These are phyloP conservation scores for Cinara cedri DNA, from an alignment of 2,888 invertebrate genomes.

Conservation along the genomic window DNA sequence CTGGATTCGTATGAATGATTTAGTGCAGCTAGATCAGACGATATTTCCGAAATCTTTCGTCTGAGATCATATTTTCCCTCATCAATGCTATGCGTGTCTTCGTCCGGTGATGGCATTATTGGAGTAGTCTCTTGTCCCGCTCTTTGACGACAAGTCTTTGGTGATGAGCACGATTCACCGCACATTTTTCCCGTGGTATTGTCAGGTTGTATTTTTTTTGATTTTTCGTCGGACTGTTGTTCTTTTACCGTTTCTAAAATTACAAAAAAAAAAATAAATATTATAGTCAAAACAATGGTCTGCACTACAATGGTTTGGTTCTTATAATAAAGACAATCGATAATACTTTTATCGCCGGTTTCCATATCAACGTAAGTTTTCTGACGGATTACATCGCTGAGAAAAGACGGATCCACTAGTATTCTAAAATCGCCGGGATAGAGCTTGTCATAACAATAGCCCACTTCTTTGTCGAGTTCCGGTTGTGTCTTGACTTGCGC, in stretches of 20 bases:
- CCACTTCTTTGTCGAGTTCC: slow-evolving; percentile 21
- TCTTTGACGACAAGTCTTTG: neutral
- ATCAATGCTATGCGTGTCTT: neutral
- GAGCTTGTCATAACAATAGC: neutral
- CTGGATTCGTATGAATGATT: too few relatives aligned
- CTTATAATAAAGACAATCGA: neutral
- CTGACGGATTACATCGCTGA: neutral
- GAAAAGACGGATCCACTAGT: neutral
- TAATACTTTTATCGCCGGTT: neutral
- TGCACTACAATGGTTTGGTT: neutral
- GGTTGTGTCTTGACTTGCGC: slow-evolving; percentile 31
- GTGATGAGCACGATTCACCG: neutral
- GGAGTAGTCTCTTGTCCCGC: neutral
- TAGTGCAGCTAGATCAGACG: neutral
- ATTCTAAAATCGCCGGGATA: slow-evolving; percentile 51
- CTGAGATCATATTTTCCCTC: neutral
- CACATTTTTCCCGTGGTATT: neutral
- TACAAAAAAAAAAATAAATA: neutral
- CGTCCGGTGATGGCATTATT: neutral
- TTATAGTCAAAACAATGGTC: neutral
- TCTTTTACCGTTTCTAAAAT: neutral
- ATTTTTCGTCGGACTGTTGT: neutral
- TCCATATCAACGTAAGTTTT: neutral
- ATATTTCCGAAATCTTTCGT: neutral
- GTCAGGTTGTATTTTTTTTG: neutral